Conservation (phyloP, 2,113 vertebrate genomes). For the Todiramphus saurophagus region DNA sequence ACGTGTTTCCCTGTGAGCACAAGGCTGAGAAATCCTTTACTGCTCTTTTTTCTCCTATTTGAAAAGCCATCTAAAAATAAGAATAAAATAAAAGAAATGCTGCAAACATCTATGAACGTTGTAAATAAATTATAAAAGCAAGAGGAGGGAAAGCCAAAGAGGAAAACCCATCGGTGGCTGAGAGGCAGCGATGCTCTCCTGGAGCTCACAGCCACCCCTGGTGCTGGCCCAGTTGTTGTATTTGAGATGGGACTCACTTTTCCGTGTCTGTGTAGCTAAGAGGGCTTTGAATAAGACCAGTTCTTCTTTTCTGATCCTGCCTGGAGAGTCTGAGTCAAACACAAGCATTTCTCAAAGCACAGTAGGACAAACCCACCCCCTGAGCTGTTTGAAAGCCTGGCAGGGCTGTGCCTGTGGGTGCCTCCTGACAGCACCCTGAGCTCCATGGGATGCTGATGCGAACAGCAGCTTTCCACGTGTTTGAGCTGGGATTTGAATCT, state of each 20-base stretch:
- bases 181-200: fast-evolving
- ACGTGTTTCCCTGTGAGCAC: fast-evolving
- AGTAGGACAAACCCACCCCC: background rate
- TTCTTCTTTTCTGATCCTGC: background rate
- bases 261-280: fast-evolving
- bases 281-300: background rate
- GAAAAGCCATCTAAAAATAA: background rate
- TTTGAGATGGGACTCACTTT: background rate
- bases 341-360: background rate
- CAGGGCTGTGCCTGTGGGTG: background rate
- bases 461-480: background rate
- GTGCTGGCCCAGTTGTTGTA: background rate
- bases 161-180: background rate
- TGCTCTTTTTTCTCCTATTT: background rate
- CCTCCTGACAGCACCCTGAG: background rate
- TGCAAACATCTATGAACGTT: background rate
- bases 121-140: background rate
- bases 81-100: background rate
- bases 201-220: fast-evolving
- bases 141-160: background rate
- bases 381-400: background rate
- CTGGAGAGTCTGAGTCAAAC: background rate
- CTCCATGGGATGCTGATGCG: background rate
- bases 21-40: background rate
- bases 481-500: background rate